Percentiles rank a stretch among this genome's conserved stretches.
These are phyloP conservation scores for Neodiprion virginianus DNA, from an alignment of 1,140 invertebrate species.

Conservation along the genomic window DNA sequence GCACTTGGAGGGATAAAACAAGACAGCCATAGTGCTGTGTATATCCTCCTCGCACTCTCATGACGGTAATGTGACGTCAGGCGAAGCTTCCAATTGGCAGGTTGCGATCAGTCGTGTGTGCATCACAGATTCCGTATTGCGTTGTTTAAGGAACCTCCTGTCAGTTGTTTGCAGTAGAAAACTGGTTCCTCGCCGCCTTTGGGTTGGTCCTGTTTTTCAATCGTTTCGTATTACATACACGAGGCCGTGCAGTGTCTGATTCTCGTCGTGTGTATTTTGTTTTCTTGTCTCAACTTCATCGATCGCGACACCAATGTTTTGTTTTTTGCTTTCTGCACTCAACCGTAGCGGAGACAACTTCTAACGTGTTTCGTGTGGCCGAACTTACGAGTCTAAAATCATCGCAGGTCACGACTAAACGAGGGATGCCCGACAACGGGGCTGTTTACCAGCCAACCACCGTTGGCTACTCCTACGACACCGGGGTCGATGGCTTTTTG, in stretches of 20 bases:
- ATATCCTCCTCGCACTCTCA: not conserved
- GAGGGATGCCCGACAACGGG: constrained; percentile 52
- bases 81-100: not conserved
- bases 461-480: constrained; percentile 57
- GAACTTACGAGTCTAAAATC: not conserved
- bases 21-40: not conserved
- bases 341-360: no score
- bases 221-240: no score
- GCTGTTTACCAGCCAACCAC: constrained; percentile 60
- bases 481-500: constrained; percentile 44
- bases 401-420: not conserved
- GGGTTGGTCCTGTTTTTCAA: no score
- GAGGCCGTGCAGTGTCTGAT: no score
- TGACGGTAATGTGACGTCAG: not conserved
- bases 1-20: no score
- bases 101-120: not conserved
- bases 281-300: no score
- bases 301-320: no score
- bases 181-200: no score
- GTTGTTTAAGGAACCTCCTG: not conserved
- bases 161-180: not conserved
- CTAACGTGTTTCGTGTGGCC: no score
- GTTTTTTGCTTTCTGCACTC: no score
- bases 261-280: no score
- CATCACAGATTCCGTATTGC: not conserved